Evolutionary conservation across 2,113 vertebrate species (phyloP), one percentile per base, ranked within the genome.

Genomic region (Podilymbus podiceps): DNA sequence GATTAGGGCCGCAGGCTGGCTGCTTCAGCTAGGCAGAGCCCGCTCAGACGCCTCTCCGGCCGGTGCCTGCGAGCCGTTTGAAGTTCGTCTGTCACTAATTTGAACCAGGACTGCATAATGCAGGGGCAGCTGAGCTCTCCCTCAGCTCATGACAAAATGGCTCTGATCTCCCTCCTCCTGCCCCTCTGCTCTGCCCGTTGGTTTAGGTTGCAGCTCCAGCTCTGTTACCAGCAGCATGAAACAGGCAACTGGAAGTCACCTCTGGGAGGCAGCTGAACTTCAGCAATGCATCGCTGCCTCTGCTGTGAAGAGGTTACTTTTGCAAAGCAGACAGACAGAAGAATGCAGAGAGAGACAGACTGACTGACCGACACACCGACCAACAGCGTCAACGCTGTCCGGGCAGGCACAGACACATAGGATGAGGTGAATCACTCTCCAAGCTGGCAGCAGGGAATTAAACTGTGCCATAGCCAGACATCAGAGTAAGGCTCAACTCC

Each of bases 181-280:
- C 42, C 49, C 33, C 42, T 71, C 84, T 46, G 64, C 63, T 46
- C 69, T 20, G 28, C 7, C 0, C 0, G 24, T 5, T 49, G 28
- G 35, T 85, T 38, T 40, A 53, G 42, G 27, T 27, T 55, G 38
- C 28, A 15, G 31, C 47, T 67, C n/a, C 69, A 64, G 67, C 35
- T 12, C 25, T 30, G 30, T 25, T 33, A n/a, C 33, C 60, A n/a
- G 75, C 31, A 55, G 53, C 62, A 72, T 22, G 9, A 14, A 69
- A 4, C 35, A 63, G 86, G 63, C 53, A 47, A 27, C 62, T 52
- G 46, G 77, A 67, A 92, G 68, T 78, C 93, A 95, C 91, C 96
- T 97, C 89, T 96, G 95, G 94, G 93, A 92, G 93, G 89, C 94
- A 95, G 95, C 84, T 97, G 40, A 95, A 92, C 84, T 94, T 91